These are phyloP conservation scores for Poeciliopsis prolifica DNA, from an alignment of 2,113 vertebrate species.

Conservation along the genomic window DNA sequence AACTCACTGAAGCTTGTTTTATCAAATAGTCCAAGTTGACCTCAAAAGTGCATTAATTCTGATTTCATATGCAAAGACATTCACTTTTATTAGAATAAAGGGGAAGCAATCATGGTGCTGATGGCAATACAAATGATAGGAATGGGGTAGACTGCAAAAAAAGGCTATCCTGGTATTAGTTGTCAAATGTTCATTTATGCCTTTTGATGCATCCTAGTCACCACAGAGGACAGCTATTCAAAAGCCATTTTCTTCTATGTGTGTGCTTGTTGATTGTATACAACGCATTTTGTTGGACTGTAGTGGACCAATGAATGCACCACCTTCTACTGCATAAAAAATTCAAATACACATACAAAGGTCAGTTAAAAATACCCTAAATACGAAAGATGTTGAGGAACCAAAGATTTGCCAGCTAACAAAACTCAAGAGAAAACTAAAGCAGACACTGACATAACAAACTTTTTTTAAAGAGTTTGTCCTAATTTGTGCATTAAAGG, in stretches of 20 bases:
- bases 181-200: conserved; percentile 68
- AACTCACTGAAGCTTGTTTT: conserved; percentile 67
- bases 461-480: no score
- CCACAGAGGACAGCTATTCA: no score
- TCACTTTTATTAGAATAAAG: conserved; percentile 34
- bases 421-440: no score
- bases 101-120: conserved; percentile 21
- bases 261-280: no score
- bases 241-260: no score
- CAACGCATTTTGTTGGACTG: not conserved
- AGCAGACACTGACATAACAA: no score
- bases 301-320: not conserved
- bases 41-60: conserved; percentile 65
- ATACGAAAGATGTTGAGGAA: no score
- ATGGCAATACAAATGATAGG: conserved; percentile 46
- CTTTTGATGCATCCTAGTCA: no score
- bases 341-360: no score
- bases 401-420: no score
- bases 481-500: no score
- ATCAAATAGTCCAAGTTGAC: conserved; percentile 72
- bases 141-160: conserved; percentile 12
- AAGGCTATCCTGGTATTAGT: conserved; percentile 59
- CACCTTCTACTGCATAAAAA: not conserved
- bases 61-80: conserved; percentile 71
- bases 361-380: not conserved